A percentile compares a stretch with the other conserved stretches of the same genome.
Evolutionary conservation across 1,140 invertebrate species (phyloP).

Genomic region (Ceratosolen solmsi): DNA sequence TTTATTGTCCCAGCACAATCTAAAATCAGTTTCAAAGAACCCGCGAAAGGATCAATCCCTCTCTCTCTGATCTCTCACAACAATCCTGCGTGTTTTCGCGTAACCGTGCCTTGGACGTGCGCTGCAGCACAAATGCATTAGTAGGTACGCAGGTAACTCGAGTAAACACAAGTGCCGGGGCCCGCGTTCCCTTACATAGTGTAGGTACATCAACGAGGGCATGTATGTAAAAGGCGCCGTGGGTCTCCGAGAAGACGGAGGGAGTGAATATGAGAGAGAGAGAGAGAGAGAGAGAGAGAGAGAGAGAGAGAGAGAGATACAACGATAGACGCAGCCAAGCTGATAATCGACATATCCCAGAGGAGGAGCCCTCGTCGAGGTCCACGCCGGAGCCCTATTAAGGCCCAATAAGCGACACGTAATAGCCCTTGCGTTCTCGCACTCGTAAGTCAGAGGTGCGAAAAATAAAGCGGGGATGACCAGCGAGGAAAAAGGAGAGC

Average conservation of each 20-base stretch:
- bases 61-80: not conserved
- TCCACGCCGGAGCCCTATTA: conserved; percentile 63
- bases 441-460: conserved; percentile 23
- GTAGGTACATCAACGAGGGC: not conserved
- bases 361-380: conserved; percentile 59
- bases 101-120: not conserved
- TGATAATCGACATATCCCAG: conserved; percentile 69
- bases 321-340: conserved; percentile 61
- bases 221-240: not conserved
- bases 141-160: conserved; percentile 34
- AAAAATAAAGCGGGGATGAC: conserved; percentile 24
- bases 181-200: not conserved
- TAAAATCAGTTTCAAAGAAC: not conserved
- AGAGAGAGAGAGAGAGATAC: conserved; percentile 16
- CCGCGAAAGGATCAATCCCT: not conserved
- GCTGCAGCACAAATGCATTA: not conserved
- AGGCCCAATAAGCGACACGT: conserved; percentile 67
- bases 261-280: not conserved
- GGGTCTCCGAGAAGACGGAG: not conserved
- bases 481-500: conserved; percentile 12
- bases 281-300: conserved; percentile 1
- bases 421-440: conserved; percentile 59
- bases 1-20: conserved; percentile 29
- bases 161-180: conserved; percentile 22
- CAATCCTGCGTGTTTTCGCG: conserved; percentile 20